Base-by-base conservation (phyloP, 2,888 invertebrate genomes). In the Cynaeus angustus region DNA sequence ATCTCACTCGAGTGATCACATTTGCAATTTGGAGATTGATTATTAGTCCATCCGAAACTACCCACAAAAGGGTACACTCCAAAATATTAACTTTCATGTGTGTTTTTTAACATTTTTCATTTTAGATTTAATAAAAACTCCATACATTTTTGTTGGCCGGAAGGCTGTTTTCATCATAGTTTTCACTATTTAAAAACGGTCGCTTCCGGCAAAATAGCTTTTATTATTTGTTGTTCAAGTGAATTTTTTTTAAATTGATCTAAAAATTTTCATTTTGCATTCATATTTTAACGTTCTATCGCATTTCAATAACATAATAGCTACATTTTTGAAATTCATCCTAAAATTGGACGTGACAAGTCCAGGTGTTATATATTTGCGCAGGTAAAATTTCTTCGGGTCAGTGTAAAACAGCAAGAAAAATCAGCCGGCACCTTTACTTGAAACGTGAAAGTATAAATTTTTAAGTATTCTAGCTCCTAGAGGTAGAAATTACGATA, bases 101-200 rank as follows among this genome's bases (percentile, higher is more conserved):
- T 48, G n/a, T 52, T 33, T 52, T 52, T 52, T 16, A 43, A 13
- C 46, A 46, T 16, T 59, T 45, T 59, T 28, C 59, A 59, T 59
- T 61, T 61, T 38, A 14, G 59, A 50, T 61, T 61, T 37, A 61
- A 50, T 50, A 48, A 61, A 48, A 61, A 38, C 50, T 48, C 30
- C 16, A 48, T 61, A 50, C 33, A 61, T 61, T 59, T 59, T 59
- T 59, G 28, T 8, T 48, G 37, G 16, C 61, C 48, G 38, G 16
- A 16, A 46, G 61, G 37, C 37, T 50, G 13, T 61, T 61, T 50
- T 50, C 61, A 26, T 50, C 14, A 38, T 61, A 61, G 61, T 61
- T 46, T 61, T 48, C 46, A 10, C 48, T 38, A 61, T 61, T 48
- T 61, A 61, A 61, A 26, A 50, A 28, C 45, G 28, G 37, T n/a